Evolutionary conservation across 2,113 vertebrate genomes (phyloP).

Genomic region (Elanus axillaris): DNA sequence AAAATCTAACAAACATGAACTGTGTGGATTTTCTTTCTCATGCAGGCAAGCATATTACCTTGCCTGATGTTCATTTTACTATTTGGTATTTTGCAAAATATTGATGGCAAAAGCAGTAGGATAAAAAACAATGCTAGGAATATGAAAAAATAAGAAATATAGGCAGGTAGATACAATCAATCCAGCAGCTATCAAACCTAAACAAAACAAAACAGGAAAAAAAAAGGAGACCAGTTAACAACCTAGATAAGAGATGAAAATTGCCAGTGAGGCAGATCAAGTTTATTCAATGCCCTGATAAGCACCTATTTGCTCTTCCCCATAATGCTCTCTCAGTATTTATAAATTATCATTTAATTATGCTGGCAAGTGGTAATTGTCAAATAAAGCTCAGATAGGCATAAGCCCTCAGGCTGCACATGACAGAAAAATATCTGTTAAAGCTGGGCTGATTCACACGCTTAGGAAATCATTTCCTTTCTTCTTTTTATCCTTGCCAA

Average conservation of each 20-base stretch:
- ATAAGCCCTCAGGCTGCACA: conserved; percentile 79
- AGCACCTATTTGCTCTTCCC: conserved; percentile 89
- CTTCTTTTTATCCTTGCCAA: conserved; percentile 82
- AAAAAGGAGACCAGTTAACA: conserved; percentile 75
- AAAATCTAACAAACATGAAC: conserved; percentile 8
- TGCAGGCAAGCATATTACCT: neutral
- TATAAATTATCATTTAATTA: conserved; percentile 95
- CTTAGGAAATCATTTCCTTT: conserved; percentile 82
- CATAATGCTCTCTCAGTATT: conserved; percentile 88
- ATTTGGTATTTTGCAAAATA: conserved; percentile 41
- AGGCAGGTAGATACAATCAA: conserved; percentile 62
- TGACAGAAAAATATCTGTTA: conserved; percentile 82
- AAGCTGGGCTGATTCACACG: conserved; percentile 80
- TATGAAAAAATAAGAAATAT: conserved; percentile 1
- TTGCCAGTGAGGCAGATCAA: conserved; percentile 85
- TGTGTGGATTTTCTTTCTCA: neutral
- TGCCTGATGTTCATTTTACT: neutral
- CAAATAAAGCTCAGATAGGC: conserved; percentile 84
- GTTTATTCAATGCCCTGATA: conserved; percentile 85
- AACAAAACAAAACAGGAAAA: conserved; percentile 54
- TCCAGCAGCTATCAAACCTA: conserved; percentile 70
- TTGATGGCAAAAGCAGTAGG: conserved; percentile 6
- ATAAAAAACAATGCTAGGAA: conserved; percentile 36
- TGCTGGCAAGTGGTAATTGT: conserved; percentile 89
- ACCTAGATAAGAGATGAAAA: conserved; percentile 84